phyloP scores from a whole-genome alignment of 2,888 invertebrate species.

The Pseudococcus jackbeardsleyi region DNA sequence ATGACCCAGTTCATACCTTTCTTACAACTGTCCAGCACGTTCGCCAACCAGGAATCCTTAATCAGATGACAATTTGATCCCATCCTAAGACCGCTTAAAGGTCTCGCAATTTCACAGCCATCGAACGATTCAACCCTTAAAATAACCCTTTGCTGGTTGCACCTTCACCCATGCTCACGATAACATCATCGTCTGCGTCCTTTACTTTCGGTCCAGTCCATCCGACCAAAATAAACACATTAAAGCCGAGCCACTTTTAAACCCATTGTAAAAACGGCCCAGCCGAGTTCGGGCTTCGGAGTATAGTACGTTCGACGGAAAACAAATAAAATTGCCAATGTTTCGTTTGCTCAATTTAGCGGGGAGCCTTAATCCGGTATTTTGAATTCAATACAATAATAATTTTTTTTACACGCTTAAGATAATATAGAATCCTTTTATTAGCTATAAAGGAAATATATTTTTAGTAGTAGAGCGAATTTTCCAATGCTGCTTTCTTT shows the following conservation, averaged over 20 bases:
- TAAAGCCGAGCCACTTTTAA: background rate
- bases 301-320: background rate
- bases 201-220: background rate
- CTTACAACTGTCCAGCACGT: background rate
- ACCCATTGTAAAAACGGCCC: background rate
- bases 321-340: constrained; percentile 12
- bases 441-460: constrained; percentile 45
- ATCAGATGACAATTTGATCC: background rate
- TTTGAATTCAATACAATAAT: constrained; percentile 48
- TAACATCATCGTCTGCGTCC: background rate
- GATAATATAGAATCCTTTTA: constrained; percentile 48
- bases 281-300: background rate
- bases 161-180: background rate
- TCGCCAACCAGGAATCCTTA: background rate
- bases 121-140: background rate
- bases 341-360: constrained; percentile 8
- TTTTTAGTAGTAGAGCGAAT: constrained; percentile 41
- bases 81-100: background rate
- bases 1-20: no score
- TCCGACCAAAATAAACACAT: background rate
- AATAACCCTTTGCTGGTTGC: background rate
- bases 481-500: constrained; percentile 30
- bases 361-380: constrained; percentile 36
- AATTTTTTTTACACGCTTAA: constrained; percentile 50
- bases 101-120: background rate